phyloP scores from a whole-genome alignment of 1,140 invertebrate genomes.

The Drosophila kohkoa region DNA sequence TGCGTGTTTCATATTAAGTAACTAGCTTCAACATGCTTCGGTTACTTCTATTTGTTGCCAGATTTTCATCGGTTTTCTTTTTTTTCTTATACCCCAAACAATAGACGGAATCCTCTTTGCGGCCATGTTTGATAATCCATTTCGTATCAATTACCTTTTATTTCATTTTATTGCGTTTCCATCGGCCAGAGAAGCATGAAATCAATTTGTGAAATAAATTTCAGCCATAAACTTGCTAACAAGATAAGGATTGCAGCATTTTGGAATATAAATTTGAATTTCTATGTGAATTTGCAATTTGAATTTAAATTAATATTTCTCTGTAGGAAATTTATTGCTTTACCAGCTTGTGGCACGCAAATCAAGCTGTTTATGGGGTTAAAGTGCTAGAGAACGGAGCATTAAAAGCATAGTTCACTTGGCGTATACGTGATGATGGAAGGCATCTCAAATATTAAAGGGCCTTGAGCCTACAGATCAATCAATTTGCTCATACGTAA shows the following conservation, averaged over 20 bases:
- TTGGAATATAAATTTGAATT: slow-evolving; percentile 6
- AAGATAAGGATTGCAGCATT: slow-evolving; percentile 21
- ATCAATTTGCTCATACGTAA: slow-evolving; percentile 6
- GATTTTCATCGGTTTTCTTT: neutral
- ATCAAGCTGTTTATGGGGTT: slow-evolving; percentile 33
- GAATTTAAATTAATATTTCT: slow-evolving; percentile 36
- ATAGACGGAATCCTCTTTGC: slow-evolving; percentile 7
- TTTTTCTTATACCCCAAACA: neutral
- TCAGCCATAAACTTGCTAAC: slow-evolving; percentile 21
- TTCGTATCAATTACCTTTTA: slow-evolving; percentile 33
- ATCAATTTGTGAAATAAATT: slow-evolving; percentile 33
- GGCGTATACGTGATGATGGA: slow-evolving; percentile 30
- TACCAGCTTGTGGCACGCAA: slow-evolving; percentile 5
- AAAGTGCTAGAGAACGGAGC: neutral
- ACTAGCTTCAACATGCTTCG: neutral
- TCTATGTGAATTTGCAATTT: slow-evolving; percentile 2
- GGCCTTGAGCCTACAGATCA: neutral
- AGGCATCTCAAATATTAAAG: slow-evolving; percentile 6
- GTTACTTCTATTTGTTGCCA: neutral
- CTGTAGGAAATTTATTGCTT: neutral
- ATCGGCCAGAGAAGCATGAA: slow-evolving; percentile 28
- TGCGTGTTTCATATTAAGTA: neutral
- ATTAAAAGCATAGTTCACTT: slow-evolving; percentile 9
- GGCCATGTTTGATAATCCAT: slow-evolving; percentile 19
- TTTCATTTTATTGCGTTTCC: slow-evolving; percentile 31